Percentiles rank a stretch among this genome's conserved stretches.
phyloP scores from a whole-genome alignment of 2,113 vertebrate genomes.

The Glaucomys volans region DNA sequence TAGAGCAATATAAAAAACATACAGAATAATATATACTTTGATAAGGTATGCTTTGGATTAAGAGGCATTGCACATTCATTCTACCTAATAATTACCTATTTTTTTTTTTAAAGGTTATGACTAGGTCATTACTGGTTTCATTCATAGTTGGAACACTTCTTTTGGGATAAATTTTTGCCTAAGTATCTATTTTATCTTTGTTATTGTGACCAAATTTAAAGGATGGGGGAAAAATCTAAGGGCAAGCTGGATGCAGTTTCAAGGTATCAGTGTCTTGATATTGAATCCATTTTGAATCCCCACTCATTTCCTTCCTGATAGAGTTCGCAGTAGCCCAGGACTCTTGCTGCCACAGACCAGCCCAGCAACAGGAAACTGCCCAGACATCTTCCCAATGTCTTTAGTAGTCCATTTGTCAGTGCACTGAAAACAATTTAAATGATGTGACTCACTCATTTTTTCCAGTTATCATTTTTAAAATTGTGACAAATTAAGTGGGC shows the following conservation, averaged over 20 bases:
- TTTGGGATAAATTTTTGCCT: slow-evolving; percentile 34
- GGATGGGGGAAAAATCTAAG: neutral
- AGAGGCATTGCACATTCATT: slow-evolving; percentile 28
- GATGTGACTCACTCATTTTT: slow-evolving; percentile 47
- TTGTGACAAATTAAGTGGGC: slow-evolving; percentile 68
- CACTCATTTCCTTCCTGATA: neutral
- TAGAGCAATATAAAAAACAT: slow-evolving; percentile 75
- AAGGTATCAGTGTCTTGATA: slow-evolving; percentile 28
- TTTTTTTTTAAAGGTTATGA: neutral
- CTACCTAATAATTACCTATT: slow-evolving; percentile 39
- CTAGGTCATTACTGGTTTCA: neutral
- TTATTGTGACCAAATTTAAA: neutral
- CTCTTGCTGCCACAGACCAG: neutral
- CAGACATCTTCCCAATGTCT: neutral
- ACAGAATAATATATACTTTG: slow-evolving; percentile 75
- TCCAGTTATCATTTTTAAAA: slow-evolving; percentile 59
- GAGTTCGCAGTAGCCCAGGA: neutral
- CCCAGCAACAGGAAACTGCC: neutral
- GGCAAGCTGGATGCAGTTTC: neutral
- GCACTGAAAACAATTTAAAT: slow-evolving; percentile 31
- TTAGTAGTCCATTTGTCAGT: neutral
- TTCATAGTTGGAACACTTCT: slow-evolving; percentile 5
- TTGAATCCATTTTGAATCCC: neutral
- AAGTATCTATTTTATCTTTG: neutral
- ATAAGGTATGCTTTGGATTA: slow-evolving; percentile 70